Base-by-base conservation (phyloP, 1,140 invertebrate genomes). In the Drosophila simulans region DNA sequence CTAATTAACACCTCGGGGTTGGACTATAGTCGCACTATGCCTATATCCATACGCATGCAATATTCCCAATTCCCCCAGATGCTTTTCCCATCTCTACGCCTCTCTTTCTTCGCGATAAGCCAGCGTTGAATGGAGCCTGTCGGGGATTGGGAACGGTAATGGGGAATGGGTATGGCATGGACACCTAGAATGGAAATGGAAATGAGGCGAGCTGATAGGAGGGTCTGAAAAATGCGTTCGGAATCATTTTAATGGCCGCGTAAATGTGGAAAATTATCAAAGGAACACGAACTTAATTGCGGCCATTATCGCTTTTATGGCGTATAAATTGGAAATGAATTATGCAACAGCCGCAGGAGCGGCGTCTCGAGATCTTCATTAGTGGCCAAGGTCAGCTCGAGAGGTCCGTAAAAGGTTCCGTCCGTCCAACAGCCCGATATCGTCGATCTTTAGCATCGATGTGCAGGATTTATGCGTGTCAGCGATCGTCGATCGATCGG, bases 201-300 rank as follows among this genome's bases (percentile, higher is more conserved):
- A 78, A 88, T 79, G 82, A 85, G 82, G 46, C 42, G 59, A 52
- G 4, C 31, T 76, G 76, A 78, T 78, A 78, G 79, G 20, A 54
- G 52, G 65, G 78, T 48, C 65, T 70, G 79, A 89, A 66, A 80
- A 88, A 88, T 88, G 84, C 80, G 73, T 40, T 56, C 69, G 84
- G 84, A 88, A 88, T 88, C 84, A 73, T 66, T 84, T 88, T 88
- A 88, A 88, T 88, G 84, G 83, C 76, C 79, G 76, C 83, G 84
- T 88, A 83, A 88, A 88, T 88, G 84, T 89, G 76, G 72, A 88
- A 89, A 88, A 89, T 88, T 88, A 88, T 88, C 84, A 77, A 89
- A 89, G 84, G 72, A 88, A 88, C 84, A 88, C 84, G 84, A 88
- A 89, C 84, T 88, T 88, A 88, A 88, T 88, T 84, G 84, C 80